Conservation (phyloP, 2,113 vertebrate species). For the Bombycilla garrulus region DNA sequence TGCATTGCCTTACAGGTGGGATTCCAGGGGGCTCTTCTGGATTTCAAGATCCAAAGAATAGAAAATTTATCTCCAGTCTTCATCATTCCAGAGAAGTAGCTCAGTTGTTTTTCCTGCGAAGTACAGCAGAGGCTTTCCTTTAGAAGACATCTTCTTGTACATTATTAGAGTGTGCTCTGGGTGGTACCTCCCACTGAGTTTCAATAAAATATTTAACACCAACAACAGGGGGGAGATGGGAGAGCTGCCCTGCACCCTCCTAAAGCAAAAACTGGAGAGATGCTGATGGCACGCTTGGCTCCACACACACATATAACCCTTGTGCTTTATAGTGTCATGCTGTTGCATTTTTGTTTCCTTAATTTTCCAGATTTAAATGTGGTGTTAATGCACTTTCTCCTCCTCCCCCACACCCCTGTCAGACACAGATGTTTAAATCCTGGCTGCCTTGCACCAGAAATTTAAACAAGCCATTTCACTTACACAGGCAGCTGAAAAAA, state of each 20-base stretch:
- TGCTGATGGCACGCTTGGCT: not conserved
- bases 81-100: not conserved
- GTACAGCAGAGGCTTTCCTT: not conserved
- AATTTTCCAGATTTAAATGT: not conserved
- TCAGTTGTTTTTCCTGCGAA: rapidly evolving
- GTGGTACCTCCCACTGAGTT: not conserved
- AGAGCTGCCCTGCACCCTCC: not conserved
- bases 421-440: not conserved
- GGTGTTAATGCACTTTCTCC: not conserved
- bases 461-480: not conserved
- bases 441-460: not conserved
- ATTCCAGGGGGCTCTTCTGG: not conserved
- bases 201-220: not conserved
- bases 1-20: not conserved
- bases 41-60: not conserved
- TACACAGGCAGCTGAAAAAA: not conserved
- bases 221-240: not conserved
- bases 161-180: not conserved
- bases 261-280: not conserved
- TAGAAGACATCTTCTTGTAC: not conserved
- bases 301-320: rapidly evolving
- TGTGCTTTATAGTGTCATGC: not conserved
- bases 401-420: rapidly evolving
- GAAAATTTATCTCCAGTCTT: not conserved
- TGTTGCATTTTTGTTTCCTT: not conserved